Percentiles rank a stretch among this genome's conserved stretches.
These are phyloP conservation scores for Oceanodroma leucorhoa DNA, from an alignment of 2,797 vertebrate genomes.

Conservation along the genomic window DNA sequence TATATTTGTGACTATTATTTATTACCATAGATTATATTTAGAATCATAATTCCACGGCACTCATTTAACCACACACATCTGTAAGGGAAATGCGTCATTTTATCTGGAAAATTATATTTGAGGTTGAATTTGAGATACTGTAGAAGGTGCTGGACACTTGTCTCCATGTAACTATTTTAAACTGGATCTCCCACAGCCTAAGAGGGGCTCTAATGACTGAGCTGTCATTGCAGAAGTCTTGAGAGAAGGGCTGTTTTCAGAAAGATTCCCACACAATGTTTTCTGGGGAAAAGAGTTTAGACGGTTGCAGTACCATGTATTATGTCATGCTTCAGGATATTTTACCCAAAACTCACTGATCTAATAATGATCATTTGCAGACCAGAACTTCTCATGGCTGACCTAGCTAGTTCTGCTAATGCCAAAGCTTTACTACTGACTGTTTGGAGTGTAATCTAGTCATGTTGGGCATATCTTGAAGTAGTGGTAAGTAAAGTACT, in stretches of 20 bases:
- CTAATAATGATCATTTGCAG: neutral
- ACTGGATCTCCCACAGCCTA: neutral
- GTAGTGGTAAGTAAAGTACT: neutral
- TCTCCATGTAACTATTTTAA: neutral
- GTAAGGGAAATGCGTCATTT: neutral
- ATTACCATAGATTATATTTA: neutral
- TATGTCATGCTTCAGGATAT: neutral
- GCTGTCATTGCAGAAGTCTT: neutral
- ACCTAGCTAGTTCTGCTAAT: neutral
- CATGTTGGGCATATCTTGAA: neutral
- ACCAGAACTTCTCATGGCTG: neutral
- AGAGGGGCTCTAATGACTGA: neutral
- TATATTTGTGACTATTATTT: neutral
- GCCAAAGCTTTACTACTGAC: neutral
- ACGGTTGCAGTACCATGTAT: neutral
- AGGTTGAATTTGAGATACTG: neutral
- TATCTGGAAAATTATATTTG: neutral
- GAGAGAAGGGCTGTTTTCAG: neutral
- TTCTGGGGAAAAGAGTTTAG: neutral
- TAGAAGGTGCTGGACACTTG: neutral
- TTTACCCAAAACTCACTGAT: neutral
- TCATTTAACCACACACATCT: neutral
- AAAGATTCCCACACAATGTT: neutral
- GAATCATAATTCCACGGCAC: neutral
- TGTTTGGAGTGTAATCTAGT: neutral